Base-by-base conservation (phyloP, 2,797 vertebrate species). In the Aulostomus chinensis region DNA sequence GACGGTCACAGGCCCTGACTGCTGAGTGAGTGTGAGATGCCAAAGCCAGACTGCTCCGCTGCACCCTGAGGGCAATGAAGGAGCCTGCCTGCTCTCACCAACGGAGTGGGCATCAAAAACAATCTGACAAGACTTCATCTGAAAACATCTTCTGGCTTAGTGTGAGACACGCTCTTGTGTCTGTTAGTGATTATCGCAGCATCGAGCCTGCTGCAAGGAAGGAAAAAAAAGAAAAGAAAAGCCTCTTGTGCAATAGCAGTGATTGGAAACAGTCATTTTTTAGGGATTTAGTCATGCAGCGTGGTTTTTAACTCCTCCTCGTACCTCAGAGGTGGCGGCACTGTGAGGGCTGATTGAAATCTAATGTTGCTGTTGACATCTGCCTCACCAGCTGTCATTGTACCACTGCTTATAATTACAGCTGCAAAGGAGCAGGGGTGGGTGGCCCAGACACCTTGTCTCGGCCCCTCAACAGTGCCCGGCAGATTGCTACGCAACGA, bases 1-100 rank as follows among this genome's bases (percentile, higher is more conserved):
- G 76, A 83, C 72, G 88, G 90, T 92, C 93, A 90, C 67, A 87
- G 89, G 79, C 75, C 81, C 84, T 92, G 93, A 93, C 83, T 92
- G 89, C 84, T 87, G 77, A 65, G 78, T 73, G 63, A 76, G 92
- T 91, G 92, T 86, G 81, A 95, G 93, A 93, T 88, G 91, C 89
- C 90, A 85, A 82, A 72, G 76, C 83, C 85, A 86, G 86, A 85
- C 80, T 78, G 78, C 80, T 76, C 67, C 67, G 48, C 73, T 46
- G 67, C 47, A 57, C 80, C 86, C 80, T n/a, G 56, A 74, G 83
- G 86, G 81, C 67, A 68, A 56, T 28, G 11, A 59, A 68, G 61
- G 60, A 90, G 66, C 67, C 51, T 42, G 76, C 59, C 75, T 50
- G 54, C 62, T 70, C 74, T 67, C 74, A 38, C 73, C 56, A 52